Conservation (phyloP, 2,888 invertebrate genomes). For the Atethmia centrago region DNA sequence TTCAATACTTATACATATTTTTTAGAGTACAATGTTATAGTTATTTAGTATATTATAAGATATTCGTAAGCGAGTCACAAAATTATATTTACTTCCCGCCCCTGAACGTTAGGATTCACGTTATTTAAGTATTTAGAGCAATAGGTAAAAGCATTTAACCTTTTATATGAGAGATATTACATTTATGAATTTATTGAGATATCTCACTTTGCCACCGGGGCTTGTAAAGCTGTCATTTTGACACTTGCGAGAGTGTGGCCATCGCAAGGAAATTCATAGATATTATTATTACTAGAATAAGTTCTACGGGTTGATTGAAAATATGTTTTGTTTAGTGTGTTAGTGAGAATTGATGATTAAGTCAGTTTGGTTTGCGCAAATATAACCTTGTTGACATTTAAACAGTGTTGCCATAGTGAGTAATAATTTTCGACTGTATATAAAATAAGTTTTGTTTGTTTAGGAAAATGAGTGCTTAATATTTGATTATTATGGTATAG, state of each 20-base stretch:
- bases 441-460: constrained; percentile 86
- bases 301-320: constrained; percentile 78
- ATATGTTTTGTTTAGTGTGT: constrained; percentile 80
- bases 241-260: constrained; percentile 63
- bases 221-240: constrained; percentile 67
- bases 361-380: constrained; percentile 85
- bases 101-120: constrained; percentile 85
- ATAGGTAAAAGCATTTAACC: constrained; percentile 88
- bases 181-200: constrained; percentile 78
- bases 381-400: constrained; percentile 88
- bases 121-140: constrained; percentile 87
- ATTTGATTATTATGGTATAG: constrained; percentile 73
- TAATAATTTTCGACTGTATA: constrained; percentile 89
- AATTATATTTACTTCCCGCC: constrained; percentile 88
- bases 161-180: constrained; percentile 85
- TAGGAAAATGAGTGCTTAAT: constrained; percentile 85
- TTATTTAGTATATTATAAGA: constrained; percentile 89
- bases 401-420: constrained; percentile 90
- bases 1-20: constrained; percentile 91
- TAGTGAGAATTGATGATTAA: constrained; percentile 82
- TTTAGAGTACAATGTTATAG: constrained; percentile 91
- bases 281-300: constrained; percentile 71
- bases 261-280: constrained; percentile 68
- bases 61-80: constrained; percentile 89
- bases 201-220: constrained; percentile 69